Percentiles rank a stretch among this genome's conserved stretches.
Evolutionary conservation across 2,888 invertebrate genomes (phyloP).

Genomic region (Horisme vitalbata): DNA sequence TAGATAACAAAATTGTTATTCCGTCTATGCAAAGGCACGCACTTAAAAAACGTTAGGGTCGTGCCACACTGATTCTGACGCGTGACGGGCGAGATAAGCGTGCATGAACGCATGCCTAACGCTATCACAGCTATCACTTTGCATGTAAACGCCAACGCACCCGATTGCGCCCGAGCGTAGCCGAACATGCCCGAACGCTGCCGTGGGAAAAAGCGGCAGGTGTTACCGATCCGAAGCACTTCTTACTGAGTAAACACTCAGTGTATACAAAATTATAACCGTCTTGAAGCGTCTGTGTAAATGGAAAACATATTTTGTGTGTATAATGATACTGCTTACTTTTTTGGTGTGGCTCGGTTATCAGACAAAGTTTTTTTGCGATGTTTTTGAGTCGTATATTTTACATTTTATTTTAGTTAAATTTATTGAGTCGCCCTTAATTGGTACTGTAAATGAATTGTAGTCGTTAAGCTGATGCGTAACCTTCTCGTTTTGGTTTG

Average conservation of each 20-base stretch:
- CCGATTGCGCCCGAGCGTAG: conserved; percentile 50
- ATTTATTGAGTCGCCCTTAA: conserved; percentile 70
- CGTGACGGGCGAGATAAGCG: conserved; percentile 53
- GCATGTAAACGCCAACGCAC: conserved; percentile 53
- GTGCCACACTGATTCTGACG: conserved; percentile 56
- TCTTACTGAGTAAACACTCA: conserved; percentile 82
- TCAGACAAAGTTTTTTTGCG: conserved; percentile 70
- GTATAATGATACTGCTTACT: conserved; percentile 80
- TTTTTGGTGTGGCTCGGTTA: conserved; percentile 75
- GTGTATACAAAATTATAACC: conserved; percentile 82
- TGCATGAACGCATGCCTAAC: conserved; percentile 37
- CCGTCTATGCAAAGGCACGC: conserved; percentile 42
- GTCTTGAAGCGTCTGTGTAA: conserved; percentile 78
- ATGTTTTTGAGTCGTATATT: conserved; percentile 52
- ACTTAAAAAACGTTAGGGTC: conserved; percentile 50
- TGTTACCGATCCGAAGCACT: conserved; percentile 79
- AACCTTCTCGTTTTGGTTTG: conserved; percentile 52
- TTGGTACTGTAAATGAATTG: conserved; percentile 64
- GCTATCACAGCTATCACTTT: conserved; percentile 45
- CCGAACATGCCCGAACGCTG: conserved; percentile 69
- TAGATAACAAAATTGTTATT: conserved; percentile 35
- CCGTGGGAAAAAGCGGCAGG: conserved; percentile 81
- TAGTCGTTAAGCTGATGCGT: conserved; percentile 51
- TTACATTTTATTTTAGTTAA: conserved; percentile 62
- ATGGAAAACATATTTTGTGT: conserved; percentile 83